Base-by-base conservation (phyloP, 2,888 invertebrate species). In the Orthonevra nobilis region DNA sequence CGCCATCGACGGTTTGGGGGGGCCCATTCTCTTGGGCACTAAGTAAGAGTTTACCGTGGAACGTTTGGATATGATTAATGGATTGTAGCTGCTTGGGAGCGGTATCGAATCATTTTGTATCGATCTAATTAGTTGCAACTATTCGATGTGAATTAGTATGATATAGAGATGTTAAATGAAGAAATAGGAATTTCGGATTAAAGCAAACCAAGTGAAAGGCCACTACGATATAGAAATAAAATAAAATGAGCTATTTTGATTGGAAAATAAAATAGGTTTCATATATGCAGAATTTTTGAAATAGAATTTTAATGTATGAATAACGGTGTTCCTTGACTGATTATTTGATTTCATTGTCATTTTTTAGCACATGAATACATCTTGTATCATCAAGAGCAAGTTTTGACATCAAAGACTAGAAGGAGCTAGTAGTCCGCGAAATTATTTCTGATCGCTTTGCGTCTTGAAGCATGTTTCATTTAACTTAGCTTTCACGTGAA, bases 121-220 rank as follows among this genome's bases (percentile, higher is more conserved):
- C 58, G 58, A 58, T 69, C 69, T 69, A 60, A 69, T 69, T 69
- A 60, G 69, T 58, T 69, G 69, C 58, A 50, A 69, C 60, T 69
- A 69, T 69, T 58, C 50, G 58, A 58, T 50, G 32, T 69, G 58
- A 60, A 69, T 40, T 68, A 20, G 56, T 36, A 56, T 68, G 56
- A 68, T 60, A n/a, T n/a, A 26, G 38, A 58, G 68, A 69, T 60
- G 58, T 60, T 50, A 50, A 69, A 26, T 48, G 38, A 38, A 42
- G 26, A 50, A 63, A 63, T 48, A 9, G 48, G 14, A 26, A 20
- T 48, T 38, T n/a, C n/a, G 23, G 15, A 54, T 2, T 44, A 14
- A 42, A 46, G 56, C 36, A 36, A 48, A 56, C 26, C n/a, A 44
- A 54, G 46, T 66, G 66, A 66, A 54, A 64, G 42, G 26, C 3